phyloP scores from a whole-genome alignment of 1,140 invertebrate genomes.

The Octopus sinensis region DNA sequence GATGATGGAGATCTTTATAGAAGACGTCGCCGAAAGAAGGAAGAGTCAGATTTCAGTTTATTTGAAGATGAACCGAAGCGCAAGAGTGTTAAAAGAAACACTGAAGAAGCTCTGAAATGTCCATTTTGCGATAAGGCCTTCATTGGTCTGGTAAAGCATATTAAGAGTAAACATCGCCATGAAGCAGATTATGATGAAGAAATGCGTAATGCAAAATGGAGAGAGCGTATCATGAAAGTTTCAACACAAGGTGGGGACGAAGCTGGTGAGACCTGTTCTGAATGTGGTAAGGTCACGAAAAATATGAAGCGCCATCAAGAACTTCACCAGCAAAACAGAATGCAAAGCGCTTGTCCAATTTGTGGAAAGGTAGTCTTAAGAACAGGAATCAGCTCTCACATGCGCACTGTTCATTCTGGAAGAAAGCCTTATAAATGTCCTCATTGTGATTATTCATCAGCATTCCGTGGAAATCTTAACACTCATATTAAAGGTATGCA shows the following conservation, averaged over 20 bases:
- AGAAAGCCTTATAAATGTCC: conserved; percentile 52
- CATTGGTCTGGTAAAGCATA: conserved; percentile 52
- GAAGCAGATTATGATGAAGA: conserved; percentile 52
- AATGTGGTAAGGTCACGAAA: conserved; percentile 52
- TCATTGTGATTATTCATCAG: conserved; percentile 52
- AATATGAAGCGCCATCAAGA: conserved; percentile 53
- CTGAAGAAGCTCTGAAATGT: conserved; percentile 52
- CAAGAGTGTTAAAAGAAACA: conserved; percentile 46
- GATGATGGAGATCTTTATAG: conserved; percentile 31
- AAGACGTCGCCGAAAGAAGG: conserved; percentile 33
- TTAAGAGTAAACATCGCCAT: conserved; percentile 51
- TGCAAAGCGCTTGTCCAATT: conserved; percentile 53
- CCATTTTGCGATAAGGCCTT: conserved; percentile 54
- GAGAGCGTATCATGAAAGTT: conserved; percentile 53
- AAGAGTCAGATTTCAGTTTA: conserved; percentile 43
- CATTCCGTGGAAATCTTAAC: conserved; percentile 53
- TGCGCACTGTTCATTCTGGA: conserved; percentile 52
- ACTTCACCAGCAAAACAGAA: conserved; percentile 51
- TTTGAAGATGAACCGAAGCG: conserved; percentile 51
- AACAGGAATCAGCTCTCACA: conserved; percentile 53
- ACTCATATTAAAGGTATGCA: conserved; percentile 55
- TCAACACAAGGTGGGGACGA: conserved; percentile 47
- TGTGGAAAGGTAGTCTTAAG: conserved; percentile 55
- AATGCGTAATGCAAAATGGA: conserved; percentile 54
- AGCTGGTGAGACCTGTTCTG: conserved; percentile 46